Base-by-base conservation (phyloP, 2,113 vertebrate species). In the Gopherus flavomarginatus region DNA sequence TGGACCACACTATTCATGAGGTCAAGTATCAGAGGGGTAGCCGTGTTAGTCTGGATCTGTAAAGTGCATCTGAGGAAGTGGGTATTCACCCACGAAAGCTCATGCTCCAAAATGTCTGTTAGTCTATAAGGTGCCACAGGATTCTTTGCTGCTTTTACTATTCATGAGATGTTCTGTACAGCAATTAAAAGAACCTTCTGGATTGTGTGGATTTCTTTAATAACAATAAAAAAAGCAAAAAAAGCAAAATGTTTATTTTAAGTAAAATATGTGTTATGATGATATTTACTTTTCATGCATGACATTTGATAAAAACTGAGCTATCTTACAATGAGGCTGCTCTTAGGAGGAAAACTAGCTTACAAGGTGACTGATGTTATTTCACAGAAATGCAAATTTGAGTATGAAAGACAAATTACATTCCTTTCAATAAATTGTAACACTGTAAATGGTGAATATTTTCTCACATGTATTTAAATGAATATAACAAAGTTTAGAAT, bases 401-500 rank as follows among this genome's bases (percentile, higher is more conserved):
- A 77, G 59, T 26, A 47, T 29, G 12, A 27, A 86, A 75, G 62
- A 54, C 44, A 86, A 86, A 19, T 50, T 44, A 17, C 59, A 26
- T 24, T 90, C 14, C 2, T 21, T 0, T 83, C 29, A 38, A 47
- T 80, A 81, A 50, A 27, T 50, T 5, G 12, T 69, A 35, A n/a
- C 0, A 0, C n/a, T 57, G 0, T 38, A 84, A 65, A 9, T n/a
- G 91, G 27, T 49, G 29, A 87, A 91, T n/a, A 79, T 22, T 91
- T 92, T 92, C 44, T 31, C 92, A 92, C 93, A 1, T 83, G 1
- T 72, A 27, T 91, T 69, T 80, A 89, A 92, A 84, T n/a, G 19
- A 62, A 96, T 92, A 22, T 84, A 93, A 57, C n/a, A 11, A 83
- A 7, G 3, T 91, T 96, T 83, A 79, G 69, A 26, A 92, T 49